A percentile compares a stretch with the other conserved stretches of the same genome.
These are phyloP conservation scores for Conomelus anceps DNA, from an alignment of 2,888 invertebrate genomes.

Conservation along the genomic window DNA sequence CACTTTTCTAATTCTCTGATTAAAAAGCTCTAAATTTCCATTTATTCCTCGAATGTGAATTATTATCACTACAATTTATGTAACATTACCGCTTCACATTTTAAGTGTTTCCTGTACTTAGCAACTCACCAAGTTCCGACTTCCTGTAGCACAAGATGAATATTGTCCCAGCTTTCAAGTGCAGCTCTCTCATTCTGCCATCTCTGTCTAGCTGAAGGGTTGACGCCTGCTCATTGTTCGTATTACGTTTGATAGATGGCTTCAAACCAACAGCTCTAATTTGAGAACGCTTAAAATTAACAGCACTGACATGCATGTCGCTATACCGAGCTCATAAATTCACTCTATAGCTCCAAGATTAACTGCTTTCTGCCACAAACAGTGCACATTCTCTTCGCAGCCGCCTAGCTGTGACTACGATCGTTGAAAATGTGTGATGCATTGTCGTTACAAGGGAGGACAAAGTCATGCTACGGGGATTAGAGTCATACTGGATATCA, in stretches of 20 bases:
- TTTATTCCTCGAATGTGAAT: neutral
- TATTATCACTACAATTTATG: neutral
- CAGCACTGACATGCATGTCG: neutral
- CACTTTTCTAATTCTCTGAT: too few relatives aligned
- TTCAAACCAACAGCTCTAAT: neutral
- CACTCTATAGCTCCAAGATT: neutral
- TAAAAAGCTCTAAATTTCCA: too few relatives aligned
- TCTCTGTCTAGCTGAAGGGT: neutral
- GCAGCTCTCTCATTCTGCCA: neutral
- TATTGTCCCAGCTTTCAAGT: neutral
- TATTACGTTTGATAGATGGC: neutral
- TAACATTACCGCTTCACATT: neutral
- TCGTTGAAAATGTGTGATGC: neutral
- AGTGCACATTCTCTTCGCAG: neutral
- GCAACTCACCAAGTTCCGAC: neutral
- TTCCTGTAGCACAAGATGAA: neutral
- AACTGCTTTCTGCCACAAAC: neutral
- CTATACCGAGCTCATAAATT: neutral
- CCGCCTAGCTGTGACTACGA: neutral
- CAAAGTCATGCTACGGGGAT: neutral
- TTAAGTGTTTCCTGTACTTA: neutral
- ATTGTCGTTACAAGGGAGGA: too few relatives aligned
- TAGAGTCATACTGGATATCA: neutral
- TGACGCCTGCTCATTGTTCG: neutral
- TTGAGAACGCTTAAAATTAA: neutral